Conservation (phyloP, 2,797 vertebrate species). For the Melanotaenia trifasciata region DNA sequence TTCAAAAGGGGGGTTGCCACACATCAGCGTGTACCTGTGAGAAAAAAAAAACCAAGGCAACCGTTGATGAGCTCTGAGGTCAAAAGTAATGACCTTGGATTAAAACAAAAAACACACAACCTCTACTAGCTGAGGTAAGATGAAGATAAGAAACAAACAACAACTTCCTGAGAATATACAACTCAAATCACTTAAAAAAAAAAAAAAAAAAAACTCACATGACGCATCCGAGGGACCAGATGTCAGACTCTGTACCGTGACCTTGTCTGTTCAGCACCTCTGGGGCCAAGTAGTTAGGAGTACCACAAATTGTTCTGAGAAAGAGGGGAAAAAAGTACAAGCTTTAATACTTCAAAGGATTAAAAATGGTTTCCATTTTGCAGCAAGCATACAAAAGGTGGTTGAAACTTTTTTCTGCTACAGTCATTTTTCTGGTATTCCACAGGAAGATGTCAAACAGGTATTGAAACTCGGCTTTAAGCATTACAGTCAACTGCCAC, state of each 20-base stretch:
- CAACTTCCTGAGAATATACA: neutral
- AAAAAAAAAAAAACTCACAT: slow-evolving; percentile 80
- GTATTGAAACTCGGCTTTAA: slow-evolving; percentile 54
- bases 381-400: slow-evolving; percentile 2
- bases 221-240: slow-evolving; percentile 98
- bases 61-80: neutral
- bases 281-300: slow-evolving; percentile 98
- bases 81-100: neutral
- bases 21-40: slow-evolving; percentile 94
- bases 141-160: no score
- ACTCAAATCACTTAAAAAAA: neutral
- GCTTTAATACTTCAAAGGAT: neutral
- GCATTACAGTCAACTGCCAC: slow-evolving; percentile 56
- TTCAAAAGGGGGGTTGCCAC: slow-evolving; percentile 96
- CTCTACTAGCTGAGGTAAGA: no score
- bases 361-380: neutral
- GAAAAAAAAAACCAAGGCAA: slow-evolving; percentile 2
- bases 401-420: neutral
- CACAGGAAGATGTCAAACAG: slow-evolving; percentile 61
- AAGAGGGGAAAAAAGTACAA: neutral
- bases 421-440: slow-evolving; percentile 50
- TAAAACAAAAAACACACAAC: neutral
- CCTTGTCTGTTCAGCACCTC: slow-evolving; percentile 97
- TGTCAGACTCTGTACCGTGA: slow-evolving; percentile 93
- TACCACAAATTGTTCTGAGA: slow-evolving; percentile 96